Conservation (phyloP, 92 coral and sea anemone genomes). For the Paramuricea clavata region DNA sequence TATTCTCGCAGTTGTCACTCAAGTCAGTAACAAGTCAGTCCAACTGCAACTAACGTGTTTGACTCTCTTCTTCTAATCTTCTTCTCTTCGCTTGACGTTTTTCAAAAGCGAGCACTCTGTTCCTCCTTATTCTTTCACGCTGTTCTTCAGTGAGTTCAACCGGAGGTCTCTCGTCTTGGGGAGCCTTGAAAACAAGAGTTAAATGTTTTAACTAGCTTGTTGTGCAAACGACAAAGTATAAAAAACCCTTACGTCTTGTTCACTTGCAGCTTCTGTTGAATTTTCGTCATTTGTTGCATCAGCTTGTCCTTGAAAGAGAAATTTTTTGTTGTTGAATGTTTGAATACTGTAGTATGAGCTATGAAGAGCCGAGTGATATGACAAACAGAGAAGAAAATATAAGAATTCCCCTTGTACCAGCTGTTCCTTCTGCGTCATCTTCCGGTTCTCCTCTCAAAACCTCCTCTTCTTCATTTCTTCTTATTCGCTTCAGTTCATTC, state of each 20-base stretch:
- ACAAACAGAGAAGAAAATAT: not conserved
- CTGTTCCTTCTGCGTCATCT: slow-evolving; percentile 62
- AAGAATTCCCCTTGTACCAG: slow-evolving; percentile 39
- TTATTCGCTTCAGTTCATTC: slow-evolving; percentile 88
- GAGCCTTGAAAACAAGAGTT: not conserved
- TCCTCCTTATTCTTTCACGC: slow-evolving; percentile 84
- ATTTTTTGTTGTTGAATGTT: not conserved
- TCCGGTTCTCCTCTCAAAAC: slow-evolving; percentile 67
- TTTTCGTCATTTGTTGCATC: not conserved
- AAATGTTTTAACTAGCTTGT: not conserved
- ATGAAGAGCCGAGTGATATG: not conserved
- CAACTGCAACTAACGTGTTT: not conserved
- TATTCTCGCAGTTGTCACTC: too few relatives aligned
- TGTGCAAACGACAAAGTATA: not conserved
- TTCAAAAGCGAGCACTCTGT: slow-evolving; percentile 85
- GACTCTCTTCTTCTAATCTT: slow-evolving; percentile 5
- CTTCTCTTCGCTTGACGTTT: slow-evolving; percentile 65
- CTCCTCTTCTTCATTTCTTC: slow-evolving; percentile 85
- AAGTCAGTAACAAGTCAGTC: not conserved
- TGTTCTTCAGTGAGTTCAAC: slow-evolving; percentile 88
- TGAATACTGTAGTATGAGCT: too few relatives aligned
- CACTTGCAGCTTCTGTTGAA: not conserved
- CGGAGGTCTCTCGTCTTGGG: slow-evolving; percentile 19
- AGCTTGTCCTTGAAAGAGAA: not conserved
- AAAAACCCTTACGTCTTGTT: slow-evolving; percentile 30